Conservation (phyloP, 1,140 invertebrate genomes). For the Drosophila ironensis region DNA sequence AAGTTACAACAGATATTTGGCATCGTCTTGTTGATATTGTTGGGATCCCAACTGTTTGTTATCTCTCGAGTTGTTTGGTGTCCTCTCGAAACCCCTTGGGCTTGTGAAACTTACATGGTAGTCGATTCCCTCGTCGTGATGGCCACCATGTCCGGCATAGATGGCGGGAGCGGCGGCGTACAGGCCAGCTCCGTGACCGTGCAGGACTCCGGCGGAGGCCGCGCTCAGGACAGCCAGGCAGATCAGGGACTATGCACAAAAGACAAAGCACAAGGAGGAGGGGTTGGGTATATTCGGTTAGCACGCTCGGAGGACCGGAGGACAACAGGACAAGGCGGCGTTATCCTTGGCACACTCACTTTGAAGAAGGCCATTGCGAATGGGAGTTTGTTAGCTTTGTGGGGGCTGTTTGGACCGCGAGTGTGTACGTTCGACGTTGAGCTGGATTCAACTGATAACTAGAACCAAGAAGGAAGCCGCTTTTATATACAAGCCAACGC, state of each 20-base stretch:
- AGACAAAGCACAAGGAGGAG: background rate
- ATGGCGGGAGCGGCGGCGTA: conserved; percentile 62
- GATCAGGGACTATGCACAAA: conserved; percentile 68
- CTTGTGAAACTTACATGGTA: conserved; percentile 67
- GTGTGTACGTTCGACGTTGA: conserved; percentile 63
- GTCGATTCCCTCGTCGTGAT: conserved; percentile 73
- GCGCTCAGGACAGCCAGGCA: conserved; percentile 79
- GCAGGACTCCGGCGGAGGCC: conserved; percentile 77
- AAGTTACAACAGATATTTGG: background rate
- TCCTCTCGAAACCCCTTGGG: background rate
- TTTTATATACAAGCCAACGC: conserved; percentile 82
- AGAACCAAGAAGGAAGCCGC: conserved; percentile 82
- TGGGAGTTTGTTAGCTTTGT: conserved; percentile 22
- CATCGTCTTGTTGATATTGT: too few relatives aligned
- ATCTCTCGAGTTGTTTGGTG: background rate
- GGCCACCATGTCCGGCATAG: conserved; percentile 64
- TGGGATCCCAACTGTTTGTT: too few relatives aligned
- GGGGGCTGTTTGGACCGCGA: conserved; percentile 38
- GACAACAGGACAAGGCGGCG: background rate
- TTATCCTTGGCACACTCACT: conserved; percentile 65
- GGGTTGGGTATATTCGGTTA: background rate
- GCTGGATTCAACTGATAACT: conserved; percentile 82
- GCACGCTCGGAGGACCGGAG: background rate
- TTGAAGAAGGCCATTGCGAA: conserved; percentile 80
- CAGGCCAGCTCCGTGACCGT: conserved; percentile 56